These are phyloP conservation scores for Perizoma flavofasciatum DNA, from an alignment of 2,888 invertebrate genomes.

Conservation along the genomic window DNA sequence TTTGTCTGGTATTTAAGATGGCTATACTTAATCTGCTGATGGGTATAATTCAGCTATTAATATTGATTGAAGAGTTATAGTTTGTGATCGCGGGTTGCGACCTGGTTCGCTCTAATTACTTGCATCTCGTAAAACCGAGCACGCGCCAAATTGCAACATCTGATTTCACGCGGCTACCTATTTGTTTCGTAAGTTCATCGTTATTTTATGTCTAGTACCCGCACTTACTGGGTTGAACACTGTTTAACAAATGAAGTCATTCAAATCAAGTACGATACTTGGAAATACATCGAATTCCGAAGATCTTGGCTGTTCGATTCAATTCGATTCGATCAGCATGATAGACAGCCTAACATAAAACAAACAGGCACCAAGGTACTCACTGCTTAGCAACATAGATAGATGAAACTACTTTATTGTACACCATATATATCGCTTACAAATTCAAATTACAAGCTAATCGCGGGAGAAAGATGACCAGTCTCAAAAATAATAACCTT, in stretches of 20 bases:
- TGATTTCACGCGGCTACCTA: conserved; percentile 42
- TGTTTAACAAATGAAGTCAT: conserved; percentile 20
- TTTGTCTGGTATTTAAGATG: conserved; percentile 8
- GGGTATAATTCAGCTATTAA: conserved; percentile 6
- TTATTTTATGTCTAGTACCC: conserved; percentile 24
- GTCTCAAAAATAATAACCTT: too few species aligned
- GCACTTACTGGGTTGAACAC: conserved; percentile 16
- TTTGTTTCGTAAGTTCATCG: conserved; percentile 38
- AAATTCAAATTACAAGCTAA: too few species aligned
- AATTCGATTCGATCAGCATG: conserved; percentile 7
- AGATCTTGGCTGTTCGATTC: conserved; percentile 10
- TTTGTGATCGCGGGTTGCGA: conserved; percentile 44
- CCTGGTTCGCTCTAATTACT: conserved; percentile 53
- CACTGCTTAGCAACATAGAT: too few species aligned
- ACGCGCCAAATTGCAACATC: conserved; percentile 56
- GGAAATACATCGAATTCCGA: conserved; percentile 12
- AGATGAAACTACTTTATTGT: too few species aligned
- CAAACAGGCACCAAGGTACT: too few species aligned
- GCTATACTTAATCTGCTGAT: conserved; percentile 3
- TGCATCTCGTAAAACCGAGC: conserved; percentile 55
- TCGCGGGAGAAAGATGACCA: too few species aligned
- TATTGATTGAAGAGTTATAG: conserved; percentile 32
- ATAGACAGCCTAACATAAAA: not conserved
- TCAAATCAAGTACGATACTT: conserved; percentile 16
- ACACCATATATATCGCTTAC: too few species aligned